Conservation (phyloP, 2,113 vertebrate species). For the Otus sunia region DNA sequence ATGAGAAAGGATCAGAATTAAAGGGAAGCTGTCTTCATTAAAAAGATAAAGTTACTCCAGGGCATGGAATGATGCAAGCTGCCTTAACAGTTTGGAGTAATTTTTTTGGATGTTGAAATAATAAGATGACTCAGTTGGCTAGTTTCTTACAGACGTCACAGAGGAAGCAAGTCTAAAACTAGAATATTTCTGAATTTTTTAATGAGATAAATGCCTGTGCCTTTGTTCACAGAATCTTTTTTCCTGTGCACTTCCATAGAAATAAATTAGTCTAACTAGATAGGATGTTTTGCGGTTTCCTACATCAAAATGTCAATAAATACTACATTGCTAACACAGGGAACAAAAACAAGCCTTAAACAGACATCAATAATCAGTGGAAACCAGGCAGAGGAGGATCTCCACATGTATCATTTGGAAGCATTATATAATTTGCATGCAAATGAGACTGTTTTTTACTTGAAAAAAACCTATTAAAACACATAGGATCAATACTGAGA, state of each 20-base stretch:
- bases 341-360: conserved; percentile 66
- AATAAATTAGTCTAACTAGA: conserved; percentile 59
- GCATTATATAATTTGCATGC: conserved; percentile 63
- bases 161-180: conserved; percentile 19
- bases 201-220: conserved; percentile 5
- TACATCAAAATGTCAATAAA: conserved; percentile 66
- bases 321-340: conserved; percentile 60
- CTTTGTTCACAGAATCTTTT: conserved; percentile 17
- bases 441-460: conserved; percentile 64
- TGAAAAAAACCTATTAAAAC: conserved; percentile 61
- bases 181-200: conserved; percentile 32
- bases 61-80: not conserved
- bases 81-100: not conserved
- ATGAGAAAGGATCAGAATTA: not conserved
- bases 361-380: conserved; percentile 60
- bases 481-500: conserved; percentile 54
- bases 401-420: conserved; percentile 63
- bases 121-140: conserved; percentile 2
- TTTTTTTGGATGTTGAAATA: not conserved
- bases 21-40: not conserved
- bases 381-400: conserved; percentile 50
- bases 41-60: not conserved
- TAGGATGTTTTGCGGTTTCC: conserved; percentile 46
- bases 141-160: conserved; percentile 18
- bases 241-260: conserved; percentile 12